phyloP scores from a whole-genome alignment of 2,888 invertebrate species.

The Sarcophaga caerulescens region DNA sequence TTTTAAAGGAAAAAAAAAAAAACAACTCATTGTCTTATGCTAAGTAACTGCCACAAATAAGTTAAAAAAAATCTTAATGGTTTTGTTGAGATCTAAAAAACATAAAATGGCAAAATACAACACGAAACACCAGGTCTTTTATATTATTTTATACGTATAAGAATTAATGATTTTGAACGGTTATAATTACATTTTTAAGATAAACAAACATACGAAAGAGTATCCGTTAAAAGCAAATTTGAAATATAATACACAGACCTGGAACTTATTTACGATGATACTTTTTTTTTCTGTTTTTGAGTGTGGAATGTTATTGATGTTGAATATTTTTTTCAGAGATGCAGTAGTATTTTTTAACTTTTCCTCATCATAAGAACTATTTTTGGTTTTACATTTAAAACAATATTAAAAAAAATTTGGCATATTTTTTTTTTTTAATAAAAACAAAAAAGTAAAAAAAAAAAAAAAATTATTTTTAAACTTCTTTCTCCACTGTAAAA shows the following conservation, averaged over 20 bases:
- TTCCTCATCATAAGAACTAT: conserved; percentile 11
- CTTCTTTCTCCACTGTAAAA: not conserved
- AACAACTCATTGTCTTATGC: not conserved
- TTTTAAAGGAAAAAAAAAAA: no score
- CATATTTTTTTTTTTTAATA: not conserved
- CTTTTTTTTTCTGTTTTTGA: not conserved
- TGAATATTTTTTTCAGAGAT: no score
- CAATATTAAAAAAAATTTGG: conserved; percentile 10
- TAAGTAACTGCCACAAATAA: not conserved
- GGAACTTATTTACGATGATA: no score
- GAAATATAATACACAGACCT: no score
- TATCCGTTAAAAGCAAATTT: no score
- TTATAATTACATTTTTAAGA: no score
- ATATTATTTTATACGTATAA: no score
- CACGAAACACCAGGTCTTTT: no score
- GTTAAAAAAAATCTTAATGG: not conserved
- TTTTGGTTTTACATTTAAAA: not conserved
- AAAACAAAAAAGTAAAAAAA: no score
- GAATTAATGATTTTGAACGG: no score
- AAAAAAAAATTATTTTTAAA: not conserved
- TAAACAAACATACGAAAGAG: no score
- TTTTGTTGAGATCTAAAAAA: not conserved
- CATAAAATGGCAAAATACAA: no score
- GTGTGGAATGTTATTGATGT: not conserved
- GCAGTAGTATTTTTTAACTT: not conserved